phyloP scores from a whole-genome alignment of 1,140 invertebrate genomes.

The Drosophila seguyi region DNA sequence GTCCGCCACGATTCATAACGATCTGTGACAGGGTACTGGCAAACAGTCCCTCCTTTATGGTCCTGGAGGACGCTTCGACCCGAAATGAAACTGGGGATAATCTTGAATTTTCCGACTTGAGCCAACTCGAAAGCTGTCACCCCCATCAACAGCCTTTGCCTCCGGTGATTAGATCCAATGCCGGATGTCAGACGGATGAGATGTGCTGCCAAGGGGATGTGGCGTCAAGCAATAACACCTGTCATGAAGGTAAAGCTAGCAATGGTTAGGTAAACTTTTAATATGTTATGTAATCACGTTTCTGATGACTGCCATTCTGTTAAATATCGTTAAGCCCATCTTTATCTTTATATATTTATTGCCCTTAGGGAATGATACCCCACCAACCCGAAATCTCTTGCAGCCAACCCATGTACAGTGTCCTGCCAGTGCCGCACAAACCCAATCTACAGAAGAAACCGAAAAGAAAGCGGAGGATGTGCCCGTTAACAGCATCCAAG shows the following conservation, averaged over 20 bases:
- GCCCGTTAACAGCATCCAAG: neutral
- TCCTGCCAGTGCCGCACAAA: neutral
- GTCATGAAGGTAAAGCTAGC: neutral
- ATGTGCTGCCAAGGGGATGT: neutral
- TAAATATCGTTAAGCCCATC: neutral
- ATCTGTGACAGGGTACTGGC: conserved; percentile 35
- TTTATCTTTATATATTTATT: no score
- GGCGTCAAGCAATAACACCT: neutral
- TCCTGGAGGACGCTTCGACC: conserved; percentile 46
- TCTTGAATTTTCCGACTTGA: neutral
- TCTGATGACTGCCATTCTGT: neutral
- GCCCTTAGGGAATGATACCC: neutral
- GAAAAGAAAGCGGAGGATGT: neutral
- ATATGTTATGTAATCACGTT: neutral
- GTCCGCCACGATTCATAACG: conserved; percentile 31
- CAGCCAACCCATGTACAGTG: no score
- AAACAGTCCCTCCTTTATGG: conserved; percentile 56
- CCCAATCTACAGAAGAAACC: neutral
- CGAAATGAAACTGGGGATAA: conserved; percentile 30
- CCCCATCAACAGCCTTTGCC: neutral
- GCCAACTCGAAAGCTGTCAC: neutral
- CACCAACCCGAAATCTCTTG: neutral
- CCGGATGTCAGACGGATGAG: neutral
- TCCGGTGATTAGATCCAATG: neutral
- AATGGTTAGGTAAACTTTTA: neutral